Evolutionary conservation across 2,888 invertebrate species (phyloP).

Genomic region (Platycnemis pennipes): DNA sequence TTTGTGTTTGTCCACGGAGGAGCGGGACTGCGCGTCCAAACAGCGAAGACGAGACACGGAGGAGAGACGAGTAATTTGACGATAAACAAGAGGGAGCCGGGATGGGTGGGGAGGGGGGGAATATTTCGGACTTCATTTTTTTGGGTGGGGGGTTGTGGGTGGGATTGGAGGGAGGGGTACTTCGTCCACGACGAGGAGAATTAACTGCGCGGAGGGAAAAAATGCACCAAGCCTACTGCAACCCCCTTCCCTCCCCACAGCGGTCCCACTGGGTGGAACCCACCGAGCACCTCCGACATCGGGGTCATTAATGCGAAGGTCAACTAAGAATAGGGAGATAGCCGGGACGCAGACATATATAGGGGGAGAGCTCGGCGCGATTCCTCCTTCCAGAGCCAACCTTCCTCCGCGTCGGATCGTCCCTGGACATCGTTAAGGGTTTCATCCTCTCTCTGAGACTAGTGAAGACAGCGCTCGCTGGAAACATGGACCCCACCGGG

Average conservation of each 20-base stretch:
- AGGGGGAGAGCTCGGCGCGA: not conserved
- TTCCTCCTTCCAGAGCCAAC: constrained; percentile 26
- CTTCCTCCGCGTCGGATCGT: not conserved
- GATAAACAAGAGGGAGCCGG: not conserved
- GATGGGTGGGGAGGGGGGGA: too few relatives aligned
- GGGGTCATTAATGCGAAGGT: constrained; percentile 62
- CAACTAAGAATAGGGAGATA: constrained; percentile 45
- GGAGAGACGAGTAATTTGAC: not conserved
- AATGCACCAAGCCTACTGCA: not conserved
- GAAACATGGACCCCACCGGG: constrained; percentile 61
- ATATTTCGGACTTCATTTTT: not conserved
- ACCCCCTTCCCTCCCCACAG: not conserved
- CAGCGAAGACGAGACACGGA: not conserved
- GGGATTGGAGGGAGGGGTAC: not conserved
- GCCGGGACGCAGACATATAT: constrained; percentile 42
- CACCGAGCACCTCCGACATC: constrained; percentile 10
- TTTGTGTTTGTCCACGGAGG: not conserved
- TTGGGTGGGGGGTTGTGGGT: not conserved
- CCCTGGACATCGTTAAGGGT: too few relatives aligned
- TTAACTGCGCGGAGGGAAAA: not conserved
- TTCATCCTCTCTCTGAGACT: not conserved
- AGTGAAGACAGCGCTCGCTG: not conserved
- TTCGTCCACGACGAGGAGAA: not conserved
- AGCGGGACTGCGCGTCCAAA: not conserved
- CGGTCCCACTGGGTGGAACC: not conserved